These are phyloP conservation scores for Mesaphorura yosii DNA, from an alignment of 1,140 invertebrate species.

Conservation along the genomic window DNA sequence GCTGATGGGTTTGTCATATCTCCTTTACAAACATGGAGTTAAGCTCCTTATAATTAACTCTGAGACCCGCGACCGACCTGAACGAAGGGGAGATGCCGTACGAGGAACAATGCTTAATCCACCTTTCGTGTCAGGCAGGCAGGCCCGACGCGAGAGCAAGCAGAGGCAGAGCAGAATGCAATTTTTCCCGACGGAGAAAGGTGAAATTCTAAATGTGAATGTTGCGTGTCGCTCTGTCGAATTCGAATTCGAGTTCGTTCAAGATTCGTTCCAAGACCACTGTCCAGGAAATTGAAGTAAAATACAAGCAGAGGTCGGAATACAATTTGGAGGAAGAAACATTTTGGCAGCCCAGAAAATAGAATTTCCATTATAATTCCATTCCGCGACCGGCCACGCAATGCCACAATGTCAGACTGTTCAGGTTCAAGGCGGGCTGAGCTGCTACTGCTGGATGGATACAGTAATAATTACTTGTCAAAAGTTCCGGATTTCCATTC, in stretches of 20 bases:
- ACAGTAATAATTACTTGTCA: no score
- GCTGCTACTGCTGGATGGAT: no score
- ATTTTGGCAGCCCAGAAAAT: not conserved
- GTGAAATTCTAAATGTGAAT: constrained; percentile 7
- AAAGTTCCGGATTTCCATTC: no score
- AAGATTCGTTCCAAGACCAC: not conserved
- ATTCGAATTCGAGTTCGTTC: not conserved
- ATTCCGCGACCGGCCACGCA: not conserved
- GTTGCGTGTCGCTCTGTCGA: not conserved
- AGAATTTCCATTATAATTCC: not conserved
- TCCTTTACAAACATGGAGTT: not conserved
- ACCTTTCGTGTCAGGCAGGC: constrained; percentile 7
- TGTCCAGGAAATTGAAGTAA: not conserved
- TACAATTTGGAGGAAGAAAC: not conserved
- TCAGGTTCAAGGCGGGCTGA: no score
- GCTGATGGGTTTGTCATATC: not conserved
- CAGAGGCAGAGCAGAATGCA: not conserved
- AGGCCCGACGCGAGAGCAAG: not conserved
- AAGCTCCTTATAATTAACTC: constrained; percentile 9
- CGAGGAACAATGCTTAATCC: constrained; percentile 8
- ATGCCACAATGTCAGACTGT: no score
- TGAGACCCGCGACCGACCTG: no score
- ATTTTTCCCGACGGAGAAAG: no score
- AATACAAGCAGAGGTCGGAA: not conserved
- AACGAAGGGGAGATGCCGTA: not conserved